Conservation (phyloP, 1,140 invertebrate species). For the Psilanteris sp. region DNA sequence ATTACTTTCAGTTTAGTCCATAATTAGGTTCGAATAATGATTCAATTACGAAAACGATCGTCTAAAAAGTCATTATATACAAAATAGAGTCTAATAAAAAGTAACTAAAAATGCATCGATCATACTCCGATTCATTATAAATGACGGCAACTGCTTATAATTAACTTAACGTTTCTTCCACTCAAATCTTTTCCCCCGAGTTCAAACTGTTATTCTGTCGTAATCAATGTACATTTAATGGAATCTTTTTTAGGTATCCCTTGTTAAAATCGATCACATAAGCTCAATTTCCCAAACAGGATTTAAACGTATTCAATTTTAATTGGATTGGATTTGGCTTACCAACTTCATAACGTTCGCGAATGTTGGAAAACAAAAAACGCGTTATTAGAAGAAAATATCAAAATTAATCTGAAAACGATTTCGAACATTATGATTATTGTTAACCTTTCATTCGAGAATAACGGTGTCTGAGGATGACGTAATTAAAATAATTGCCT, state of each 20-base stretch:
- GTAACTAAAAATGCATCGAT: not conserved
- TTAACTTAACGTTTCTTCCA: too few relatives aligned
- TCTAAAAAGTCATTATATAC: slow-evolving; percentile 4
- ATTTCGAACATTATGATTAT: too few relatives aligned
- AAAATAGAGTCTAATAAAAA: not conserved
- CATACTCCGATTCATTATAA: too few relatives aligned
- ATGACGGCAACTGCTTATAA: too few relatives aligned
- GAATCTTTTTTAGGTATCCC: slow-evolving; percentile 26
- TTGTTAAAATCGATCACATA: slow-evolving; percentile 41
- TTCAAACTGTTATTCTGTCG: slow-evolving; percentile 27
- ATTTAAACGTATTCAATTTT: slow-evolving; percentile 21
- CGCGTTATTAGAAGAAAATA: slow-evolving; percentile 8
- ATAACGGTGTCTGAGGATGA: slow-evolving; percentile 8
- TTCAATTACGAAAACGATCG: not conserved
- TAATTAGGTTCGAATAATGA: slow-evolving; percentile 15
- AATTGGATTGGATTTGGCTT: slow-evolving; percentile 40
- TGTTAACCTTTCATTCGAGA: slow-evolving; percentile 30
- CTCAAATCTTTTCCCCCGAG: not conserved
- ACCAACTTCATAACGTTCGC: slow-evolving; percentile 37
- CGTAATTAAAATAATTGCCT: slow-evolving; percentile 32
- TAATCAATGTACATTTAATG: slow-evolving; percentile 23
- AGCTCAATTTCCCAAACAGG: slow-evolving; percentile 21
- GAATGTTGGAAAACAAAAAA: slow-evolving; percentile 2
- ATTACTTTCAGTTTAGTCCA: slow-evolving; percentile 24
- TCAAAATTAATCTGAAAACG: too few relatives aligned